Base-by-base conservation (phyloP, 2,888 invertebrate species). In the Bimastos eiseni region DNA sequence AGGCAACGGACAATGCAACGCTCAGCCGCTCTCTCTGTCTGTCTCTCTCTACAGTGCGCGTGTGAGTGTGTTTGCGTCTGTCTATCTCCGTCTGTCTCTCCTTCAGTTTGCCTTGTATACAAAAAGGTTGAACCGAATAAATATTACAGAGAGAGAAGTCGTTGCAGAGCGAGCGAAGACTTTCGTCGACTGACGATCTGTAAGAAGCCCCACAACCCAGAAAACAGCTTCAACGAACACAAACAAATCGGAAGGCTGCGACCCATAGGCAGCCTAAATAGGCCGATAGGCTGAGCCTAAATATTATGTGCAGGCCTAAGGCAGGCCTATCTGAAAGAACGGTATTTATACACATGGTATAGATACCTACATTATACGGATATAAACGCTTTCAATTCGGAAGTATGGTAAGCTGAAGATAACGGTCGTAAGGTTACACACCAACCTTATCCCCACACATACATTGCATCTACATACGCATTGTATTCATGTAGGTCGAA, bases 1-100 rank as follows among this genome's bases (percentile, higher is more conserved):
- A 30, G 70, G 70, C 70, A 70, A n/a, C n/a, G n/a, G 70, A 70
- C 70, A 70, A 70, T 70, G 70, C 70, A 70, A 70, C 70, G 70
- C 70, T 24, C 1, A 49, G 21, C 70, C 70, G n/a, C 30, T 70
- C 70, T 70, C n/a, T 30, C 70, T 70, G 1, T 13, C 8, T n/a
- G 17, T 70, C 70, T n/a, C 30, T 70, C 24, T 49, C 21, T 49
- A n/a, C n/a, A n/a, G n/a, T n/a, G n/a, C n/a, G n/a, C n/a, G 1
- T 49, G 8, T 49, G 5, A 24, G 24, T 49, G 21, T 49, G 8
- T 24, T 11, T 55, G 4, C 24, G 55, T 70, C 5, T 70, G 0
- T 70, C 49, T 49, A 21, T 49, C 49, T 49, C 70, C n/a, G 70
- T n/a, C 30, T 30, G 70, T 70, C n/a, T 70, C 70, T 70, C 70